Evolutionary conservation across 2,888 invertebrate species (phyloP), one percentile per base, ranked within the genome.

Genomic region (Tenthredo mesomela): DNA sequence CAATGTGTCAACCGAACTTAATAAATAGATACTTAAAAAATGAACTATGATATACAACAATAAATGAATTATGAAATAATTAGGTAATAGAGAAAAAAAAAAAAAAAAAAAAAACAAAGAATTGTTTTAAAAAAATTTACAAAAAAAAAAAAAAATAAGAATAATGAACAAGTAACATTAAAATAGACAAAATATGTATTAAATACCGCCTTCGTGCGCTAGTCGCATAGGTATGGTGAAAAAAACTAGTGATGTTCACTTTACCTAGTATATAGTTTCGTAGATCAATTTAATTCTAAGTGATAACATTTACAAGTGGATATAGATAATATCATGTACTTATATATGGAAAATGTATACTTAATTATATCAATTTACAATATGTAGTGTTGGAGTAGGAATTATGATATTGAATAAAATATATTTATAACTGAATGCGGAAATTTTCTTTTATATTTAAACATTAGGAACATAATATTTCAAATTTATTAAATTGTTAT

Each of bases 381-480:
- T 82, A 54, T 82, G 67, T 67, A 67, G 67, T 18, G 25, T 61
- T 65, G 40, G 80, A 61, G 43, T 67, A 87, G 86, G 87, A 89
- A 87, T 87, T 84, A 87, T 84, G 86, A 87, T 88, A 87, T 89
- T 87, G 86, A 91, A 89, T 90, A 90, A 90, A 90, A 86, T 90
- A 91, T 91, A 90, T 91, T 91, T 91, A 89, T 91, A 90, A 91
- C 88, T 89, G 82, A 67, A 70, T 40, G 33, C 33, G 18, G n/a
- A 7, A 40, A 47, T 75, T 10, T 75, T 18, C 33, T 50, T 77
- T 25, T 29, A 33, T 50, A 33, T 33, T 1, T 33, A 21, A 58
- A 25, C 2, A 21, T 21, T 25, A 61, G 0, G 2, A 4, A 61
- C 25, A 61, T 61, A 21, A 25, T 61, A 61, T 61, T 61, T 61